Conservation (phyloP, 2,113 vertebrate genomes). For the Myotis brandtii region DNA sequence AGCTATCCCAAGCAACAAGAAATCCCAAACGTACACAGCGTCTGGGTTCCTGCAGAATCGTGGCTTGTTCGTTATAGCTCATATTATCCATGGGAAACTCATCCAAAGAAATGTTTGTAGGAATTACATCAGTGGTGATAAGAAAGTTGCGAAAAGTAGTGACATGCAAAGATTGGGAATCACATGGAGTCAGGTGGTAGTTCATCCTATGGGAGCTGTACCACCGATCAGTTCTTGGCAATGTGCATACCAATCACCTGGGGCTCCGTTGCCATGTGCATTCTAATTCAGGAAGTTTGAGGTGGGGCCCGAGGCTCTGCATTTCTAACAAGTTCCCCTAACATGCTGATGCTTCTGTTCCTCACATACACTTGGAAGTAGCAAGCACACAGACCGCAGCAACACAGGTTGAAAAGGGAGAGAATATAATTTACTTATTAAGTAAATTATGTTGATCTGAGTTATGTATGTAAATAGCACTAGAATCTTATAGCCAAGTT, state of each 20-base stretch:
- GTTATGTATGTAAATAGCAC: not conserved
- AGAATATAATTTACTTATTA: not conserved
- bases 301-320: not conserved
- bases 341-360: not conserved
- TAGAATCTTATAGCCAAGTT: not conserved
- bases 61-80: not conserved
- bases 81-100: not conserved
- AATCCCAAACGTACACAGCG: not conserved
- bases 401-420: not conserved
- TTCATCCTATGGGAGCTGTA: not conserved
- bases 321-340: conserved; percentile 22
- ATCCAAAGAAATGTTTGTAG: not conserved
- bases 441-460: not conserved
- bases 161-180: not conserved
- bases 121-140: not conserved
- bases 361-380: not conserved
- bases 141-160: not conserved
- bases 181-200: not conserved
- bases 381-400: not conserved
- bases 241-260: not conserved
- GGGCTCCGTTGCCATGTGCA: not conserved
- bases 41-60: not conserved
- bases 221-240: not conserved
- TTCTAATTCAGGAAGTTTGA: not conserved
- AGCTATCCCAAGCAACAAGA: not conserved